phyloP scores from a whole-genome alignment of 2,113 vertebrate species.

The Oostethus manadensis region DNA sequence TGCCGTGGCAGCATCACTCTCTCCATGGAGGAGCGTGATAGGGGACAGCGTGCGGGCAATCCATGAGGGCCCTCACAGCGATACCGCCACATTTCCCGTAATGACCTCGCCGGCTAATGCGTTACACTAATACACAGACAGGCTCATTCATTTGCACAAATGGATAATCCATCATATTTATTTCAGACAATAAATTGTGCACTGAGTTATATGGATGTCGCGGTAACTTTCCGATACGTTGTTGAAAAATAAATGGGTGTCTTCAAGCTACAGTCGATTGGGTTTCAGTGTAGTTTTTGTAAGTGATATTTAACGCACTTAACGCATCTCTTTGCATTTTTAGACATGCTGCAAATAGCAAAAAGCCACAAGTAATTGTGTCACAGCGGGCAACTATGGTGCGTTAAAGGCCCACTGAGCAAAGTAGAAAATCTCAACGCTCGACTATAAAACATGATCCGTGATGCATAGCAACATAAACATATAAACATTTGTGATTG shows the following conservation, averaged over 20 bases:
- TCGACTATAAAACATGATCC: no score
- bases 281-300: constrained; percentile 21
- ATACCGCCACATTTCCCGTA: constrained; percentile 32
- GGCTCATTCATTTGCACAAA: constrained; percentile 58
- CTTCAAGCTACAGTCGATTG: constrained; percentile 37
- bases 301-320: constrained; percentile 30
- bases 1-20: constrained; percentile 61
- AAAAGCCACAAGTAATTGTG: no score
- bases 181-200: constrained; percentile 47
- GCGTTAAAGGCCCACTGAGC: no score
- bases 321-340: constrained; percentile 8
- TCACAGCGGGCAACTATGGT: no score
- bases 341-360: not conserved
- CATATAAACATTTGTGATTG: no score
- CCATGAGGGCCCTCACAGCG: constrained; percentile 26
- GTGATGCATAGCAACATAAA: no score
- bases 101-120: constrained; percentile 51
- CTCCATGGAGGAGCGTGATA: constrained; percentile 47
- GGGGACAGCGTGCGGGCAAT: constrained; percentile 37
- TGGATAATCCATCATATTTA: constrained; percentile 59
- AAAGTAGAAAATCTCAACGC: no score
- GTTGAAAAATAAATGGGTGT: constrained; percentile 39
- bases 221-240: constrained; percentile 42
- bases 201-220: constrained; percentile 17
- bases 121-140: constrained; percentile 46